These are phyloP conservation scores for Trichopria drosophilae DNA, from an alignment of 2,888 invertebrate species.

Conservation along the genomic window DNA sequence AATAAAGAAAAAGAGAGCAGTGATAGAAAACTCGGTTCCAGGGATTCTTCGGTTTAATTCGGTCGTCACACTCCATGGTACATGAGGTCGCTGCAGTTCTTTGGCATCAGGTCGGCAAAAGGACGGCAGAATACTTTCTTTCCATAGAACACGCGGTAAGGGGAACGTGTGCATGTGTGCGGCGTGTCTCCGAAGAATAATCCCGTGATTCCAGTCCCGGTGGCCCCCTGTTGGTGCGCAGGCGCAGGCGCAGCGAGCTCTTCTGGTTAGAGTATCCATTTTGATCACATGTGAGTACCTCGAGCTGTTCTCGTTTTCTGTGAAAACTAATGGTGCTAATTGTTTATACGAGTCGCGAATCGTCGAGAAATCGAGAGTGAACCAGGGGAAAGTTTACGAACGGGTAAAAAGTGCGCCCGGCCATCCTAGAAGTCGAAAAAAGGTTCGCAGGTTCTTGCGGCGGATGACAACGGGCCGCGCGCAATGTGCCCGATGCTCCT, in stretches of 20 bases:
- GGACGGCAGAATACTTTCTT: no score
- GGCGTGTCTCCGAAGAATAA: constrained; percentile 26
- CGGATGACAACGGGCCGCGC: constrained; percentile 45
- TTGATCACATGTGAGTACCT: constrained; percentile 86
- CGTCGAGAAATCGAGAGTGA: constrained; percentile 41
- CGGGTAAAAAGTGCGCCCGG: constrained; percentile 10
- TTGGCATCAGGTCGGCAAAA: no score
- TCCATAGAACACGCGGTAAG: no score
- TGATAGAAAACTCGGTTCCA: no score
- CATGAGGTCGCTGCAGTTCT: no score
- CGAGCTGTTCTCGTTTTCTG: constrained; percentile 53
- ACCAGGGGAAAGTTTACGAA: constrained; percentile 36
- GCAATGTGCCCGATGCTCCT: constrained; percentile 49
- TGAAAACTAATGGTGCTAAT: constrained; percentile 47
- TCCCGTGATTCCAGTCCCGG: constrained; percentile 48
- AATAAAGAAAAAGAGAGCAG: no score
- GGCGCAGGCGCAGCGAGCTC: constrained; percentile 74
- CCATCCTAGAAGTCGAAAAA: constrained; percentile 19
- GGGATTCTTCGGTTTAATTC: no score
- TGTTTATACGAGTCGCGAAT: constrained; percentile 35
- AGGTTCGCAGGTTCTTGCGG: constrained; percentile 18
- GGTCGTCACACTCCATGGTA: no score
- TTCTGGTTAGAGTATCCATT: constrained; percentile 87
- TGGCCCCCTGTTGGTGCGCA: constrained; percentile 60
- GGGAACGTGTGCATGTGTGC: no score